A percentile compares a stretch with the other conserved stretches of the same genome.
Conservation (phyloP, 2,888 invertebrate species). For the Strigamia crassipes region DNA sequence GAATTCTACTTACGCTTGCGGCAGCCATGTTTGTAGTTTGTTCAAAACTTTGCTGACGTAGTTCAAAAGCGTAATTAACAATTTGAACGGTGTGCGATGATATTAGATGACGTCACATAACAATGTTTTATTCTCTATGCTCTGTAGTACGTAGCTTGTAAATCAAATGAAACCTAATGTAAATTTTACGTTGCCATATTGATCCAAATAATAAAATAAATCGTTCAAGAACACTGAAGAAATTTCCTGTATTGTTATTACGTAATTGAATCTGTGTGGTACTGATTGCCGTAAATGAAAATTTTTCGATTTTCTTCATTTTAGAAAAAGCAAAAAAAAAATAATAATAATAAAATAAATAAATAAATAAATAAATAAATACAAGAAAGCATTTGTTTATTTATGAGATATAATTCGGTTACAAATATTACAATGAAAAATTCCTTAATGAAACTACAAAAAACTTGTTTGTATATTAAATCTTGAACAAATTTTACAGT, state of each 20-base stretch:
- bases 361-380: too few species aligned
- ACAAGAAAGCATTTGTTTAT: slow-evolving; percentile 44
- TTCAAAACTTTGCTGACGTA: neutral
- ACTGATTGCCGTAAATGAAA: too few species aligned
- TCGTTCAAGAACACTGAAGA: too few species aligned
- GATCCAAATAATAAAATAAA: neutral
- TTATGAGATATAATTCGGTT: slow-evolving; percentile 44
- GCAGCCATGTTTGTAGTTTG: slow-evolving; percentile 25
- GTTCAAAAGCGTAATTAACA: neutral
- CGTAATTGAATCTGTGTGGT: too few species aligned
- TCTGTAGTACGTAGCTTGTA: neutral
- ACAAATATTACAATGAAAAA: slow-evolving; percentile 44
- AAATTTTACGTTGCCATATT: too few species aligned
- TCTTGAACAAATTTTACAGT: neutral
- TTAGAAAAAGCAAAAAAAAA: too few species aligned
- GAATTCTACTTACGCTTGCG: slow-evolving; percentile 26
- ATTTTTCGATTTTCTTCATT: neutral
- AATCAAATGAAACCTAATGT: neutral
- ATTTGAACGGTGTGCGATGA: neutral
- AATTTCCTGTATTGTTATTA: too few species aligned
- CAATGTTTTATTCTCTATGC: neutral
- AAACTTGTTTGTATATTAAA: slow-evolving; percentile 8
- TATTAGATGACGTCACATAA: neutral
- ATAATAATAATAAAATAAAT: too few species aligned
- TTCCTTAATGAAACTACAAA: slow-evolving; percentile 39